Evolutionary conservation across 2,113 vertebrate species (phyloP).

Genomic region (Ia io): DNA sequence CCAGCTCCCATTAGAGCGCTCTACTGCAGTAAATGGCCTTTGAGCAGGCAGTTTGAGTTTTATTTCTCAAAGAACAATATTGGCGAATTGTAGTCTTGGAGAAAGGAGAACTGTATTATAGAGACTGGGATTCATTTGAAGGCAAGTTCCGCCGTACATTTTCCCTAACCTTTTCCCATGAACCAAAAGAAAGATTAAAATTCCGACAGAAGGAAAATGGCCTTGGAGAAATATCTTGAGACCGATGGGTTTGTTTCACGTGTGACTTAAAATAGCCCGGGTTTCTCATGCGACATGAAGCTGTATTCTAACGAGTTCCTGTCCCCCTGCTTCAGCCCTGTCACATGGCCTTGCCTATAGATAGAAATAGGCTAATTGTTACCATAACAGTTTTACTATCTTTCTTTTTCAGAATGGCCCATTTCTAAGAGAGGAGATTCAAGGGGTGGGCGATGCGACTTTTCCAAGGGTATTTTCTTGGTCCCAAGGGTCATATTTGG

Average conservation of each 20-base stretch:
- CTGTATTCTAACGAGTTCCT: conserved; percentile 70
- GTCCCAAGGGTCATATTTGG: conserved; percentile 14
- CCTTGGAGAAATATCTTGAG: conserved; percentile 74
- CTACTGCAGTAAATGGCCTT: neutral
- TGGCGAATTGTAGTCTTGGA: conserved; percentile 62
- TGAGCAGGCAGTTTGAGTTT: conserved; percentile 40
- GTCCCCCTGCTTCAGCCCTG: conserved; percentile 42
- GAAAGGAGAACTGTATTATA: conserved; percentile 42
- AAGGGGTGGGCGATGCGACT: neutral
- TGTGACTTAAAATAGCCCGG: conserved; percentile 72
- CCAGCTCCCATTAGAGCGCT: conserved; percentile 55
- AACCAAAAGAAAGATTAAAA: conserved; percentile 74
- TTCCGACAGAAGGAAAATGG: conserved; percentile 72
- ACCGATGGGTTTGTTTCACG: conserved; percentile 70
- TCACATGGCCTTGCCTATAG: conserved; percentile 30
- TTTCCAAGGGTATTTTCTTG: conserved; percentile 25
- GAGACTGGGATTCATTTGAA: conserved; percentile 56
- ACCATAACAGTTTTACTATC: conserved; percentile 57
- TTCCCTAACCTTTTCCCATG: conserved; percentile 69
- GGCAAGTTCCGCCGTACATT: conserved; percentile 33
- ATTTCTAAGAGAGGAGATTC: conserved; percentile 32
- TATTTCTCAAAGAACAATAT: conserved; percentile 55
- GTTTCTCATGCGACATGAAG: conserved; percentile 40
- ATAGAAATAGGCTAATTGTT: conserved; percentile 64
- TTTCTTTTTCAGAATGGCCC: conserved; percentile 51